phyloP scores from a whole-genome alignment of 2,797 vertebrate genomes.

The Danio choprae region DNA sequence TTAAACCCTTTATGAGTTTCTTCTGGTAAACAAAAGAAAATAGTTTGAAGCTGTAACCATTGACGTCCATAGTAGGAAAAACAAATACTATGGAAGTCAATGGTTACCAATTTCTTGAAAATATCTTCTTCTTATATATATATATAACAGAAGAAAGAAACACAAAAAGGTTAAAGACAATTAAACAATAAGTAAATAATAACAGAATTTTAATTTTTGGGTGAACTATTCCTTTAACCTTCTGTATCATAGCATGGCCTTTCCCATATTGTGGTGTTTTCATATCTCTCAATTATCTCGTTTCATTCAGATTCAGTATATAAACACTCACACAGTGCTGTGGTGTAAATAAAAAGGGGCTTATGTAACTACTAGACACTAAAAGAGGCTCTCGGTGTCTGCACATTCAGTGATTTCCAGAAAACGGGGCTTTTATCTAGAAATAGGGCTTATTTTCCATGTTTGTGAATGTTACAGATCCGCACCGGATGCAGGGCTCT shows the following conservation, averaged over 20 bases:
- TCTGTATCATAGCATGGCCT: slow-evolving; percentile 30
- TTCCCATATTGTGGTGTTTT: slow-evolving; percentile 12
- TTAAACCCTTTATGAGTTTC: no score
- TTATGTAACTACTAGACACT: slow-evolving; percentile 28
- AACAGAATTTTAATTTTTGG: no score
- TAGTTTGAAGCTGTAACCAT: no score
- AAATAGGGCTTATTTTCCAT: slow-evolving; percentile 27
- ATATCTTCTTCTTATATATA: no score
- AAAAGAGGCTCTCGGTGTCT: slow-evolving; percentile 34
- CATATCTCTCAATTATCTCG: not conserved
- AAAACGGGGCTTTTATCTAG: slow-evolving; percentile 48
- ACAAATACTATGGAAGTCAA: no score
- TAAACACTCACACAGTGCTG: not conserved
- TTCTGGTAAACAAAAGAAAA: no score
- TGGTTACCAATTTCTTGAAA: no score
- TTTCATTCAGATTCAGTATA: slow-evolving; percentile 16
- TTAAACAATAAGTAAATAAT: no score
- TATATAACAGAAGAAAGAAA: no score
- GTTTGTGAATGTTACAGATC: slow-evolving; percentile 43
- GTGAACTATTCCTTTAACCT: slow-evolving; percentile 1
- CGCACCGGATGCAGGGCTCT: slow-evolving; percentile 21
- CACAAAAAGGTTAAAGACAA: no score
- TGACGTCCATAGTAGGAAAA: no score
- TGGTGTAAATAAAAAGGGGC: slow-evolving; percentile 14
- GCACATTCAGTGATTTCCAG: slow-evolving; percentile 9